Percentiles rank a stretch among this genome's conserved stretches.
Evolutionary conservation across 1,140 invertebrate genomes (phyloP).

Genomic region (Drosophila punjabiensis): DNA sequence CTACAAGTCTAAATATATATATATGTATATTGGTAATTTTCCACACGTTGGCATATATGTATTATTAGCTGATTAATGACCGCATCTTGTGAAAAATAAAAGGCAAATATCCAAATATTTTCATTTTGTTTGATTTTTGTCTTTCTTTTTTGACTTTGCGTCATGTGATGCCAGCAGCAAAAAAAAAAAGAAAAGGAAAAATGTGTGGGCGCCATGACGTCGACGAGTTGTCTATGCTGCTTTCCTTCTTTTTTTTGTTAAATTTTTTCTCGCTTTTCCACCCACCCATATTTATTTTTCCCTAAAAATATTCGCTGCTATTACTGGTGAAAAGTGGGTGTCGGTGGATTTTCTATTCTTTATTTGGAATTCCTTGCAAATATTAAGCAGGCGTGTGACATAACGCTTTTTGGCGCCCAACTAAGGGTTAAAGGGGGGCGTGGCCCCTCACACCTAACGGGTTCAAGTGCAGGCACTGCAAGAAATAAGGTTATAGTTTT

Average conservation of each 20-base stretch:
- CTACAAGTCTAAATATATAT: background rate
- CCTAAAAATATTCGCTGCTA: slow-evolving; percentile 16
- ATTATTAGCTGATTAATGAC: slow-evolving; percentile 58
- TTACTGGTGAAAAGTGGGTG: slow-evolving; percentile 34
- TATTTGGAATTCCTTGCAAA: slow-evolving; percentile 34
- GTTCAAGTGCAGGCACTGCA: slow-evolving; percentile 15
- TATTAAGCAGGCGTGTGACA: slow-evolving; percentile 39
- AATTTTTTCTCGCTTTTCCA: slow-evolving; percentile 7
- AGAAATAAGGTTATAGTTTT: background rate
- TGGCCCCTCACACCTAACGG: background rate
- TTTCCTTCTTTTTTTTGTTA: slow-evolving; percentile 1
- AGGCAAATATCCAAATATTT: slow-evolving; percentile 44
- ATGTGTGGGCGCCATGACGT: slow-evolving; percentile 75
- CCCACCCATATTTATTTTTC: background rate
- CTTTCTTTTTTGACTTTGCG: slow-evolving; percentile 51
- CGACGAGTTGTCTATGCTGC: slow-evolving; percentile 35
- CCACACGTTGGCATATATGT: slow-evolving; percentile 40
- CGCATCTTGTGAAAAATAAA: slow-evolving; percentile 39
- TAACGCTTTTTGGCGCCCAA: slow-evolving; percentile 31
- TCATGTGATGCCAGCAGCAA: slow-evolving; percentile 61
- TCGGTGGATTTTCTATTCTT: slow-evolving; percentile 15
- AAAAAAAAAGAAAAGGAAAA: background rate
- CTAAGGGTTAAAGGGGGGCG: slow-evolving; percentile 16
- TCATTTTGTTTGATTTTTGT: slow-evolving; percentile 50
- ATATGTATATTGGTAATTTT: slow-evolving; percentile 55